phyloP scores from a whole-genome alignment of 2,888 invertebrate genomes.

The Thysanoteuthis rhombus region DNA sequence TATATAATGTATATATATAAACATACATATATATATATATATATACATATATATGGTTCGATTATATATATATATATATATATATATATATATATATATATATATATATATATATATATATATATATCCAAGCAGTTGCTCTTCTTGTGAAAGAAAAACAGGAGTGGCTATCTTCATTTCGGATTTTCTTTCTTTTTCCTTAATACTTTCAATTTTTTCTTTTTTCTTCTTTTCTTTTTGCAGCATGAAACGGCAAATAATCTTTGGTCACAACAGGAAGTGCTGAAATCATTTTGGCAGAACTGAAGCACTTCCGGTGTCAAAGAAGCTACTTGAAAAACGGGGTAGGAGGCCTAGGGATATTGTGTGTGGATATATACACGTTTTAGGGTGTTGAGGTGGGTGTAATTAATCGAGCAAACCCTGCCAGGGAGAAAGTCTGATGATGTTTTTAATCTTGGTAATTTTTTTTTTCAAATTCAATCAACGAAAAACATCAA shows the following conservation, averaged over 20 bases:
- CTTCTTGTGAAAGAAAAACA: background rate
- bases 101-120: background rate
- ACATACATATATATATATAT: no score
- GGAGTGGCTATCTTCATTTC: background rate
- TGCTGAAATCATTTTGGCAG: constrained; percentile 12
- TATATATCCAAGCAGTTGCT: background rate
- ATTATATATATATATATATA: no score
- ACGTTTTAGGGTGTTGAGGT: background rate
- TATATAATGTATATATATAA: no score
- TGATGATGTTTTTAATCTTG: background rate
- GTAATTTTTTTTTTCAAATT: no score
- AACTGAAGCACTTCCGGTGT: constrained; percentile 12
- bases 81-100: background rate
- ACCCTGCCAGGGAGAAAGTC: background rate
- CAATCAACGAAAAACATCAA: no score
- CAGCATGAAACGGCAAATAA: constrained; percentile 12
- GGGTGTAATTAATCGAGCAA: background rate
- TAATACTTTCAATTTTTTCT: background rate
- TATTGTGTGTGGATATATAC: no score
- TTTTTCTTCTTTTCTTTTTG: background rate
- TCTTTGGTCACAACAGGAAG: constrained; percentile 12
- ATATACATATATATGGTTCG: no score
- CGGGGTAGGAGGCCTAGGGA: background rate
- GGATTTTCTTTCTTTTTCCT: background rate
- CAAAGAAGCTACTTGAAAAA: background rate